Evolutionary conservation across 1,140 invertebrate genomes (phyloP).

Genomic region (Pararge aegeria): DNA sequence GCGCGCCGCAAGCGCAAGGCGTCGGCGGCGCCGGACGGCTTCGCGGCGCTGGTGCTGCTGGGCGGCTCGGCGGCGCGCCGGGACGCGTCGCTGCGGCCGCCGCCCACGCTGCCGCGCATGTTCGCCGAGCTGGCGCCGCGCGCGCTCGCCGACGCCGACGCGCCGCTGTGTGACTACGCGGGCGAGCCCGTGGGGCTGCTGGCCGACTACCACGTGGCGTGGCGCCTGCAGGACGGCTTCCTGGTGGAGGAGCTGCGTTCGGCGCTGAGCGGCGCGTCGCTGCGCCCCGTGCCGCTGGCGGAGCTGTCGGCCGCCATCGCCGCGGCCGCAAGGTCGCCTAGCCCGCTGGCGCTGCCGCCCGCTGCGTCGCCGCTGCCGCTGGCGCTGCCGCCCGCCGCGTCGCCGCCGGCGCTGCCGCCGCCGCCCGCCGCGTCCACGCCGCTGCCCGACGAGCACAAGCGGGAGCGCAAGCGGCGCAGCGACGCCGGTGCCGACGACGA

Average conservation of each 20-base stretch:
- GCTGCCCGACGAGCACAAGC: slow-evolving; percentile 21
- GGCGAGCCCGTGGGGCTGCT: slow-evolving; percentile 62
- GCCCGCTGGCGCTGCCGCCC: slow-evolving; percentile 21
- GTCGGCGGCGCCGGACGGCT: slow-evolving; percentile 23
- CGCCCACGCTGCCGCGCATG: slow-evolving; percentile 57
- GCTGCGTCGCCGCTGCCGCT: slow-evolving; percentile 18
- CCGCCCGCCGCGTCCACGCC: slow-evolving; percentile 10
- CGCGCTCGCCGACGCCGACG: slow-evolving; percentile 39
- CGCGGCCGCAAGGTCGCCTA: slow-evolving; percentile 34
- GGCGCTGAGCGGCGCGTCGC: not conserved
- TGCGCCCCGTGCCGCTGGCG: slow-evolving; percentile 35
- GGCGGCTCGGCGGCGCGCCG: slow-evolving; percentile 23
- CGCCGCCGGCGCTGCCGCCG: slow-evolving; percentile 23
- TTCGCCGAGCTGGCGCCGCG: slow-evolving; percentile 67
- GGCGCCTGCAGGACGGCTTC: slow-evolving; percentile 49
- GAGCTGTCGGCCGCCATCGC: slow-evolving; percentile 50
- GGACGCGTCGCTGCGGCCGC: slow-evolving; percentile 38
- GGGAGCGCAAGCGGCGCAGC: slow-evolving; percentile 37
- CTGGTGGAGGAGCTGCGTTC: slow-evolving; percentile 49
- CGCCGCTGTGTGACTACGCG: slow-evolving; percentile 54
- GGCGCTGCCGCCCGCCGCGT: slow-evolving; percentile 10
- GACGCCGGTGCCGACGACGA: slow-evolving; percentile 27
- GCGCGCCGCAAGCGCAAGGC: slow-evolving; percentile 27
- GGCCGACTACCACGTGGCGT: slow-evolving; percentile 61
- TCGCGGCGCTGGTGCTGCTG: slow-evolving; percentile 37